A percentile compares a stretch with the other conserved stretches of the same genome.
Evolutionary conservation across 2,113 vertebrate genomes (phyloP).

Genomic region (Naja naja): DNA sequence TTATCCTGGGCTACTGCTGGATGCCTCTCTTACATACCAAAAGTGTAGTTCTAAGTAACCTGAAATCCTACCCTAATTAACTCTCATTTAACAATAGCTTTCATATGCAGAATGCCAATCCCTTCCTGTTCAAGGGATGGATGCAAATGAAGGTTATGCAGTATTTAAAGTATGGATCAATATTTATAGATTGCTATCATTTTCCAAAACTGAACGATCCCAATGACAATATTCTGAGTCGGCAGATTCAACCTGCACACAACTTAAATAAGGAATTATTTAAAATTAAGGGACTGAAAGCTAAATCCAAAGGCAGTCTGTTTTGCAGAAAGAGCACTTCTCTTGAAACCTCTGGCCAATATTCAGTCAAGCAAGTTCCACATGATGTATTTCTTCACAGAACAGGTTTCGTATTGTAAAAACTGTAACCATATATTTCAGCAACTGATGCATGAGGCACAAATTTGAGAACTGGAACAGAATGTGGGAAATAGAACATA

Average conservation of each 20-base stretch:
- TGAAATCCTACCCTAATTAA: conserved; percentile 69
- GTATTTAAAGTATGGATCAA: conserved; percentile 23
- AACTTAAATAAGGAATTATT: conserved; percentile 25
- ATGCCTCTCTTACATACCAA: conserved; percentile 60
- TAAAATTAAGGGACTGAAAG: not conserved
- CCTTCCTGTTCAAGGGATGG: conserved; percentile 54
- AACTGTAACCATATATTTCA: not conserved
- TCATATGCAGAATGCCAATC: conserved; percentile 63
- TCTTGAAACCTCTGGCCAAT: not conserved
- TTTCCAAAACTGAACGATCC: not conserved
- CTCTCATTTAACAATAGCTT: conserved; percentile 70
- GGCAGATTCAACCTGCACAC: conserved; percentile 3
- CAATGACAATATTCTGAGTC: not conserved
- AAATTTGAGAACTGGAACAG: not conserved
- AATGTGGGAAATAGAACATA: not conserved
- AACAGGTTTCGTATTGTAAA: not conserved
- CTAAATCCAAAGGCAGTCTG: not conserved
- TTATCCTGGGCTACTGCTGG: conserved; percentile 59
- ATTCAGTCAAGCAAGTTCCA: not conserved
- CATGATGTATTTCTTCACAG: not conserved
- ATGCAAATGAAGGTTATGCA: conserved; percentile 48
- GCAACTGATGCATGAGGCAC: not conserved
- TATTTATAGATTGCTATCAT: conserved; percentile 2
- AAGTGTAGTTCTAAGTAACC: conserved; percentile 67
- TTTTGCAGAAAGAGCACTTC: not conserved